Evolutionary conservation across 2,797 vertebrate species (phyloP), one percentile per base, ranked within the genome.

Genomic region (Pangasius larnaudii): DNA sequence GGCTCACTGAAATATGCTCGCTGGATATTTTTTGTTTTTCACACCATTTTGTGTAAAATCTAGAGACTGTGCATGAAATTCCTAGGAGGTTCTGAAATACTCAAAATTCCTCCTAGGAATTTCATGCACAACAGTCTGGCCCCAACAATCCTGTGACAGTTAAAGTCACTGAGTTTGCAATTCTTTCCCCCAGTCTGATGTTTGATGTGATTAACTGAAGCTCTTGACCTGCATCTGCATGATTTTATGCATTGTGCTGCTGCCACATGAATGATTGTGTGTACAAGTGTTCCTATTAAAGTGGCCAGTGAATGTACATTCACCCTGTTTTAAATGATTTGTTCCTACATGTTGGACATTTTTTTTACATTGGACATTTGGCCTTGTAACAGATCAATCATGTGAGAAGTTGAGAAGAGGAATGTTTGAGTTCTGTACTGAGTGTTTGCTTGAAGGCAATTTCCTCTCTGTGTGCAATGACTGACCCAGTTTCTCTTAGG

Each of bases 391-490:
- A 56, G 19, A 82, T 74, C 30, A 71, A 82, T 75, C 86, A 58
- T 61, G 65, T 53, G 58, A 39, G 30, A 61, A 19, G 51, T 74
- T 79, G 14, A 59, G 69, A 24, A 65, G 24, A 79, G 59, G 84
- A 69, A 30, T 19, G 83, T 53, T 83, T 53, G 36, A 51, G 33
- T 84, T 58, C 33, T 79, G 36, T 75, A 67, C 56, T 13, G 61
- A 14, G 80, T 7, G 7, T 63, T 61, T 63, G 59, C 88, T 86
- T 69, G 0, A 72, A 85, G 51, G 83, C 42, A 56, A 58, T 82
- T 88, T 88, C 63, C n/a, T 67, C 56, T 59, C 14, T 75, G 5
- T 71, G 77, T 9, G 42, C 80, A 86, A 84, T 39, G 80, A 86
- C 86, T 72, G 53, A 63, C 58, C 59, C 67, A 79, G 46, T 85